These are phyloP conservation scores for Bolinopsis microptera DNA, from an alignment of 37 sponge, comb jelly and placozoan genomes.

Conservation along the genomic window DNA sequence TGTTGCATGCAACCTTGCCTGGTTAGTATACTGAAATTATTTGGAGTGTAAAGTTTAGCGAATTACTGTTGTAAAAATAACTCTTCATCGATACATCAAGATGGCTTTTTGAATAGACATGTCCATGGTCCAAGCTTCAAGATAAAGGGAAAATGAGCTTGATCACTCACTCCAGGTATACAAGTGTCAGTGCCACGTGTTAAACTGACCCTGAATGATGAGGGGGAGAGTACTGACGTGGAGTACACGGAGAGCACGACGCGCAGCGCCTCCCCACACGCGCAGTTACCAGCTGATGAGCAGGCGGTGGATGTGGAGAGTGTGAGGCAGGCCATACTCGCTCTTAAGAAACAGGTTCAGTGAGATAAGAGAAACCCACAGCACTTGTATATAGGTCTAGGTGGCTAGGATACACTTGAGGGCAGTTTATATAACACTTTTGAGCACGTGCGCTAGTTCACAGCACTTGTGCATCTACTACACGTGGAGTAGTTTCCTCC, in stretches of 20 bases:
- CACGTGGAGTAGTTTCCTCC: too few relatives aligned
- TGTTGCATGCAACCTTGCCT: constrained; percentile 57
- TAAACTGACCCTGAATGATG: constrained; percentile 28
- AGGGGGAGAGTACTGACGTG: constrained; percentile 44
- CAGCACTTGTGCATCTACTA: too few relatives aligned
- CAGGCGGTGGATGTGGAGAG: constrained; percentile 15
- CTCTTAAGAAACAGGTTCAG: constrained; percentile 51
- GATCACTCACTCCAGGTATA: constrained; percentile 31
- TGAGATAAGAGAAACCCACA: too few relatives aligned
- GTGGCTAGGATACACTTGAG: too few relatives aligned
- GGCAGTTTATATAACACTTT: too few relatives aligned
- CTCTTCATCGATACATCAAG: too few relatives aligned
- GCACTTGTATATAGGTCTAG: too few relatives aligned
- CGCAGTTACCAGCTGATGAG: not conserved
- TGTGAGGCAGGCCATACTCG: constrained; percentile 31
- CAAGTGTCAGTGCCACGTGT: constrained; percentile 56
- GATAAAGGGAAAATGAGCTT: not conserved
- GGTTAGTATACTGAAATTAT: not conserved
- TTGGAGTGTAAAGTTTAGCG: not conserved
- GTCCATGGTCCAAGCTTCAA: too few relatives aligned
- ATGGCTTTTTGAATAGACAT: too few relatives aligned
- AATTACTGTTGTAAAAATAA: not conserved
- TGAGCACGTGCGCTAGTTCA: too few relatives aligned
- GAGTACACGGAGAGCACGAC: constrained; percentile 29
- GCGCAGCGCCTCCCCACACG: constrained; percentile 5